Evolutionary conservation across 2,888 invertebrate genomes (phyloP).

Genomic region (Agrenia bidenticulata): DNA sequence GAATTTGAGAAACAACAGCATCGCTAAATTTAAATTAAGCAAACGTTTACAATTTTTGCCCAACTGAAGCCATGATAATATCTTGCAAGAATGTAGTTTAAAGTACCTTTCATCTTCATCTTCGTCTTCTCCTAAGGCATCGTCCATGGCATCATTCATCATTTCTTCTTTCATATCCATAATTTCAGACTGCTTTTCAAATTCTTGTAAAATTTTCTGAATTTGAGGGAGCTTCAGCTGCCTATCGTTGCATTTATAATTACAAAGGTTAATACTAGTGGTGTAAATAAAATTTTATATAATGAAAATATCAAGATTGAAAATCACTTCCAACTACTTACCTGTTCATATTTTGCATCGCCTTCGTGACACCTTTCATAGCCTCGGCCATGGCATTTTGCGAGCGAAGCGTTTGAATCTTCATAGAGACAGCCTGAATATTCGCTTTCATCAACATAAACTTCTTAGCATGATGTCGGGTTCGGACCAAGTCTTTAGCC

Average conservation of each 20-base stretch:
- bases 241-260: conserved; percentile 56
- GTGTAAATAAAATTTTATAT: too few relatives aligned
- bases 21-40: conserved; percentile 66
- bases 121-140: conserved; percentile 97
- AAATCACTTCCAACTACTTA: conserved; percentile 55
- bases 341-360: conserved; percentile 98
- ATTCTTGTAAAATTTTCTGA: conserved; percentile 93
- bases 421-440: conserved; percentile 95
- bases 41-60: background rate
- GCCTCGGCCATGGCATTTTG: conserved; percentile 99
- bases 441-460: conserved; percentile 99
- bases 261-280: too few relatives aligned
- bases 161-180: conserved; percentile 99
- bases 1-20: conserved; percentile 90
- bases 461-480: conserved; percentile 90
- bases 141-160: conserved; percentile 99
- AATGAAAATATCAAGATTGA: too few relatives aligned
- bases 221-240: conserved; percentile 98
- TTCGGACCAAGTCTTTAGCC: conserved; percentile 97
- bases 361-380: conserved; percentile 97
- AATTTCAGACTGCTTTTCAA: conserved; percentile 98
- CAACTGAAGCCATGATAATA: background rate
- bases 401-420: conserved; percentile 95
- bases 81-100: conserved; percentile 4
- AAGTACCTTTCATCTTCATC: conserved; percentile 96